phyloP scores from a whole-genome alignment of 2,113 vertebrate genomes.

The Oryzias curvinotus region DNA sequence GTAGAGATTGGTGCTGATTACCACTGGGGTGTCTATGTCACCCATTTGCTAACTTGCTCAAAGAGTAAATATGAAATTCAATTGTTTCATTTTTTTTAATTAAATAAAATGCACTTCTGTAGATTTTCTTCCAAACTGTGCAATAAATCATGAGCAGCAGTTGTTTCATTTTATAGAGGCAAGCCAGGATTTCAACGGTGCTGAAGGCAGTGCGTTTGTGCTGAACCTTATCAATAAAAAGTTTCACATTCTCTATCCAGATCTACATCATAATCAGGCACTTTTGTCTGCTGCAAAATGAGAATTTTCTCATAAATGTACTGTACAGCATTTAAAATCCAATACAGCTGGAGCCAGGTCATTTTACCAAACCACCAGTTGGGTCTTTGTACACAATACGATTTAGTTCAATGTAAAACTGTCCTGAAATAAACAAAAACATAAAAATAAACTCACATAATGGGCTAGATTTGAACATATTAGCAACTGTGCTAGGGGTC shows the following conservation, averaged over 20 bases:
- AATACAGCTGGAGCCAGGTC: no score
- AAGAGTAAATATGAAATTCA: slow-evolving; percentile 62
- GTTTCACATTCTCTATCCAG: slow-evolving; percentile 72
- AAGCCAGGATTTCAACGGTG: slow-evolving; percentile 63
- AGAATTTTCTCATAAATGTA: no score
- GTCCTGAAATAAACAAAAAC: no score
- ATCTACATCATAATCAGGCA: no score
- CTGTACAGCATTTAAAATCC: no score
- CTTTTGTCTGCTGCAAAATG: no score
- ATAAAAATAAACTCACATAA: no score
- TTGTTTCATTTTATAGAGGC: slow-evolving; percentile 68
- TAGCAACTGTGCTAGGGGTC: no score
- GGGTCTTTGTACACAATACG: no score
- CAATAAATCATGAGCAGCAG: slow-evolving; percentile 76
- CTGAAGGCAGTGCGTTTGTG: slow-evolving; percentile 74
- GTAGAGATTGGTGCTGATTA: slow-evolving; percentile 19
- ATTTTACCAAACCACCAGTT: no score
- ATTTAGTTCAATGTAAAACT: no score
- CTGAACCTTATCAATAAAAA: slow-evolving; percentile 77
- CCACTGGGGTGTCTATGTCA: slow-evolving; percentile 35
- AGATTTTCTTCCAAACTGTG: slow-evolving; percentile 71
- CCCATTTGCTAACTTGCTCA: slow-evolving; percentile 40
- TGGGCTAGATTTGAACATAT: no score
- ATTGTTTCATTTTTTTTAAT: slow-evolving; percentile 66
- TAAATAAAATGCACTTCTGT: slow-evolving; percentile 53